Evolutionary conservation across 2,113 vertebrate genomes (phyloP).

Genomic region (Oncorhynchus mykiss): DNA sequence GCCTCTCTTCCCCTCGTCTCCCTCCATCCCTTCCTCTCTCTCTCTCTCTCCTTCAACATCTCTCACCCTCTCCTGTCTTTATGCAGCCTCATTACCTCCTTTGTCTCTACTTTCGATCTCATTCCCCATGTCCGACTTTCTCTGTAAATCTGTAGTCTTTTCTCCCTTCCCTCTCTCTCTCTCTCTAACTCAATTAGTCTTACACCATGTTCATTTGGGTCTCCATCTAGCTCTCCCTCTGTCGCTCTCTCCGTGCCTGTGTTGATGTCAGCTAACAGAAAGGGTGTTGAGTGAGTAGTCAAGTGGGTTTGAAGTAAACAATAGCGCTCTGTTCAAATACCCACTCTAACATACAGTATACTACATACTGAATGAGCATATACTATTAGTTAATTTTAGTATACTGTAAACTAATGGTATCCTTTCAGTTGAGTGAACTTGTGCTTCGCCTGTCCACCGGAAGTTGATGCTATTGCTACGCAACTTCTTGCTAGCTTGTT

Average conservation of each 20-base stretch:
- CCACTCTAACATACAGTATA: no score
- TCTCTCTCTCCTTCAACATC: slow-evolving; percentile 10
- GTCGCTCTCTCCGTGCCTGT: slow-evolving; percentile 5
- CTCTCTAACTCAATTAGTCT: neutral
- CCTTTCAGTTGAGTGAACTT: no score
- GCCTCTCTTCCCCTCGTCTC: neutral
- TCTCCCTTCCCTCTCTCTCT: neutral
- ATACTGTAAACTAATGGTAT: no score
- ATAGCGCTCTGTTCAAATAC: no score
- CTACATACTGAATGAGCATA: no score
- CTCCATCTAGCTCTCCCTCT: neutral
- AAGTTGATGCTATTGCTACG: no score
- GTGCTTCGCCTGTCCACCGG: no score
- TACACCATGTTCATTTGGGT: no score
- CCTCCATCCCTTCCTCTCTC: slow-evolving; percentile 4
- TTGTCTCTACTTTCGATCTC: neutral
- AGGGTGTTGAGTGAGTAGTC: neutral
- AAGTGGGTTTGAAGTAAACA: neutral
- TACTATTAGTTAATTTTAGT: no score
- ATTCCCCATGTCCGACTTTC: slow-evolving; percentile 3
- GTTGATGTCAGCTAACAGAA: neutral
- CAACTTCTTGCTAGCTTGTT: no score
- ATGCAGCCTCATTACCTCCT: neutral
- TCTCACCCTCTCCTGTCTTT: no score
- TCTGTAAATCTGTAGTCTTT: neutral